Conservation (phyloP, 2,113 vertebrate genomes). For the Falco punctatus region DNA sequence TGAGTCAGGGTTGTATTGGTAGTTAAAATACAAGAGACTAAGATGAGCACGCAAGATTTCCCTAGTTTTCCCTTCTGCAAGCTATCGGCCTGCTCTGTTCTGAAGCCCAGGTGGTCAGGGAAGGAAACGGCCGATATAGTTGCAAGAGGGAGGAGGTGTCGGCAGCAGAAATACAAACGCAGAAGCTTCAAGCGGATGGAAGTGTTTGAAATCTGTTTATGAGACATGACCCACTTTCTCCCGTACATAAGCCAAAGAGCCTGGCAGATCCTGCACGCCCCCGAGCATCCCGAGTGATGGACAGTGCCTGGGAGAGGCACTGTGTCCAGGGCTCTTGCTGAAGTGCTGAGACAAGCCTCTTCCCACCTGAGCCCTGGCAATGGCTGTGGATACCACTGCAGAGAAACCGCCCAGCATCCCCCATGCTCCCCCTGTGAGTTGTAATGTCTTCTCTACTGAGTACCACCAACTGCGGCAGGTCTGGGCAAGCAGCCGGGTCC, state of each 20-base stretch:
- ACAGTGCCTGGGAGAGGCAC: background rate
- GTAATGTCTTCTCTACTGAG: background rate
- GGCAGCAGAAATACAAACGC: background rate
- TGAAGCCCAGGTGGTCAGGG: background rate
- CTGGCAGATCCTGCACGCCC: background rate
- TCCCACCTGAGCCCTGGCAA: background rate
- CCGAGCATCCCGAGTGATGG: background rate
- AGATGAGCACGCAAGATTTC: background rate
- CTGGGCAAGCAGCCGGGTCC: background rate
- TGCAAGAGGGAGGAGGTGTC: background rate
- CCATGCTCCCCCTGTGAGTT: fast-evolving
- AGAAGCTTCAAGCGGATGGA: background rate
- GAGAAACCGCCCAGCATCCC: background rate
- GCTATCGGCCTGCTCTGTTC: background rate
- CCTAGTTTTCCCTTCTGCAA: background rate
- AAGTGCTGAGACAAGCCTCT: background rate
- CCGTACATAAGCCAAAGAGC: background rate
- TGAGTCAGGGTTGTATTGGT: background rate
- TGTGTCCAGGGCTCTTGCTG: background rate
- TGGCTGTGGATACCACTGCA: background rate
- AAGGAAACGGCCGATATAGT: background rate
- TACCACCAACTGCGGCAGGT: background rate
- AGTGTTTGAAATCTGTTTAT: background rate
- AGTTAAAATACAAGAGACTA: background rate
- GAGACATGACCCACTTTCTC: constrained; percentile 39